Evolutionary conservation across 2,888 invertebrate species (phyloP).

Genomic region (Cephus nigrinus): DNA sequence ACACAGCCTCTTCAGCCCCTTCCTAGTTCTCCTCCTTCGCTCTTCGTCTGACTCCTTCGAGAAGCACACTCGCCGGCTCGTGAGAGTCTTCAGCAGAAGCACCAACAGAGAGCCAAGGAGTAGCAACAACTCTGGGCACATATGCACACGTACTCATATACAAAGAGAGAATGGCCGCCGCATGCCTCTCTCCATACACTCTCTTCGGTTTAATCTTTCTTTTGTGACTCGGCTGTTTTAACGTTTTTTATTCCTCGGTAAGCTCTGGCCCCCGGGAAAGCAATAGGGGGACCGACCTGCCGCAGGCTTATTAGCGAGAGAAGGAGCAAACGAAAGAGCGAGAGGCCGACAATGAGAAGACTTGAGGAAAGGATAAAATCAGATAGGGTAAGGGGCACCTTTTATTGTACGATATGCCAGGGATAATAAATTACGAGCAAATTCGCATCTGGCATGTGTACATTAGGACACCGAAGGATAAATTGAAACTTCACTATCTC

Average conservation of each 20-base stretch:
- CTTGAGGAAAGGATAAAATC: not conserved
- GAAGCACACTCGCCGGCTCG: conserved; percentile 13
- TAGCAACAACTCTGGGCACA: conserved; percentile 6
- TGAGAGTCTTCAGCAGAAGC: conserved; percentile 21
- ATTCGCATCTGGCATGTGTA: not conserved
- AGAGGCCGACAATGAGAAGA: conserved; percentile 16
- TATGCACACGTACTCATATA: conserved; percentile 14
- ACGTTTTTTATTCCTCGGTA: conserved; percentile 57
- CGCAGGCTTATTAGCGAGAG: conserved; percentile 47
- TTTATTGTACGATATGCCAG: conserved; percentile 3
- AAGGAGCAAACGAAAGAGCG: not conserved
- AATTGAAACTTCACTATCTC: not conserved
- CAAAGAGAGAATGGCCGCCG: conserved; percentile 30
- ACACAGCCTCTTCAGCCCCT: conserved; percentile 22
- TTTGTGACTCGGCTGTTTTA: conserved; percentile 64
- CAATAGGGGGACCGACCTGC: conserved; percentile 23
- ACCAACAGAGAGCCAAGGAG: conserved; percentile 5
- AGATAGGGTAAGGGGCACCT: not conserved
- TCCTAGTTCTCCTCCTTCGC: conserved; percentile 20
- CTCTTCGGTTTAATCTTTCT: conserved; percentile 57
- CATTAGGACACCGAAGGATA: not conserved
- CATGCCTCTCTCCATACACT: conserved; percentile 50
- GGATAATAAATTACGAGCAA: not conserved
- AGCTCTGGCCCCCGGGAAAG: conserved; percentile 35
- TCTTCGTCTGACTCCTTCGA: conserved; percentile 18